phyloP scores from a whole-genome alignment of 2,113 vertebrate genomes.

The Planiliza haematocheilus region DNA sequence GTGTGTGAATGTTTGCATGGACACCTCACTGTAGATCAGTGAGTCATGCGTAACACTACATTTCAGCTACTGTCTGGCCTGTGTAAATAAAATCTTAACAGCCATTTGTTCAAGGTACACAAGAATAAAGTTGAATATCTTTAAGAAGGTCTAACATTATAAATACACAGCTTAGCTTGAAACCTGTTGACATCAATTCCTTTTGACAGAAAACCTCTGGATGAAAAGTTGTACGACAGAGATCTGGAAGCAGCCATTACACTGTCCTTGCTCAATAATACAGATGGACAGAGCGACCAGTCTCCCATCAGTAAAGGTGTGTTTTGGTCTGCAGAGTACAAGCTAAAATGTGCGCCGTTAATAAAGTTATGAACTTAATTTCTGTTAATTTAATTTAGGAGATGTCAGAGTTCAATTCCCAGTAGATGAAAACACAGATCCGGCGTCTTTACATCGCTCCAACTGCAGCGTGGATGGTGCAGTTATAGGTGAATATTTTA shows the following conservation, averaged over 20 bases:
- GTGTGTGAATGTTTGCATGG: too few species aligned
- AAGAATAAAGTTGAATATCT: too few species aligned
- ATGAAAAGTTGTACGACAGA: conserved; percentile 87
- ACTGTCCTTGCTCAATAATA: conserved; percentile 79
- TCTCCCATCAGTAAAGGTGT: conserved; percentile 49
- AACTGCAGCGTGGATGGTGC: conserved; percentile 87
- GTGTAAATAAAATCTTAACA: too few species aligned
- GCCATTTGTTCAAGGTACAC: too few species aligned
- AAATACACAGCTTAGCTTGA: background rate
- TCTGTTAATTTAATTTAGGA: conserved; percentile 35
- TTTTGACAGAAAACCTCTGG: conserved; percentile 84
- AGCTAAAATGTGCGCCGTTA: background rate
- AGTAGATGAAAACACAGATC: conserved; percentile 62
- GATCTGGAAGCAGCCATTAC: conserved; percentile 91
- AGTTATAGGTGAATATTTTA: conserved; percentile 77
- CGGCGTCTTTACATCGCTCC: conserved; percentile 69
- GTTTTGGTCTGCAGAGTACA: background rate
- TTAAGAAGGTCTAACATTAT: background rate
- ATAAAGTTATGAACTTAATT: background rate
- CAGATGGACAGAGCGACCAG: conserved; percentile 8
- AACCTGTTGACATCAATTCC: background rate
- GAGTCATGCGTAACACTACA: too few species aligned
- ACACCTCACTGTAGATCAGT: too few species aligned
- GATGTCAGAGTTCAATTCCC: conserved; percentile 34
- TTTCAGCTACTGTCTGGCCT: too few species aligned